Base-by-base conservation (phyloP, 2,797 vertebrate genomes). In the Arnoldichthys spilopterus region DNA sequence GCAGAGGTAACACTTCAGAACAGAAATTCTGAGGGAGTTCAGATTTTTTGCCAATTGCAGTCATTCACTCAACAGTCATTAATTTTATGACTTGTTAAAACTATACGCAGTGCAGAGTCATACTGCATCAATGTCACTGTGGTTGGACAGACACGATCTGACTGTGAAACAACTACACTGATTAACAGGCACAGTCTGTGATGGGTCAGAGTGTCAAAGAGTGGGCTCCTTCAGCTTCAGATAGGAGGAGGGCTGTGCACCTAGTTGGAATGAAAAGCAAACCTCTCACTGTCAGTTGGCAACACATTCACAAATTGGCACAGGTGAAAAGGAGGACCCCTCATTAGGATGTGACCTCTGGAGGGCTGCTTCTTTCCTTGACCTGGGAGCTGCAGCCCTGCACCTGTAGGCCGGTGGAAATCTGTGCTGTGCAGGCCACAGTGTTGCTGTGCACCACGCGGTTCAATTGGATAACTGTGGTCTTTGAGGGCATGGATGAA, bases 391-490 rank as follows among this genome's bases (percentile, higher is more conserved):
- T 87, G 80, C 58, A 43, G 75, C 85, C 86, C 76, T 80, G 79
- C 79, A 85, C 76, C 62, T 85, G 59, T 22, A 45, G 76, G n/a
- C 89, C 80, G 0, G 87, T 88, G 86, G 89, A 88, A 69, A 85
- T 74, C 76, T 90, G 89, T 59, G 81, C 88, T 0, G 87, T 88
- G 83, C 90, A 90, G 7, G 70, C 1, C 0, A 87, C 90, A 4
- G 86, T 85, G 86, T 90, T 87, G 0, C 86, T 92, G 85, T 89
- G 82, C 15, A 24, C 86, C 54, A 85, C 88, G 72, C 88, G 93
- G 83, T 92, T 91, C 4, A 94, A 90, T 76, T 92, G 93, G 85
- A 95, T 92, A 8, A 85, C 83, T 0, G 89, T 95, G 20, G 90
- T 92, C 85, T 94, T 95, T 66, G 89, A 94, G 47, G 88, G 90